These are phyloP conservation scores for Pyrgilauda ruficollis DNA, from an alignment of 2,113 vertebrate species.

Conservation along the genomic window DNA sequence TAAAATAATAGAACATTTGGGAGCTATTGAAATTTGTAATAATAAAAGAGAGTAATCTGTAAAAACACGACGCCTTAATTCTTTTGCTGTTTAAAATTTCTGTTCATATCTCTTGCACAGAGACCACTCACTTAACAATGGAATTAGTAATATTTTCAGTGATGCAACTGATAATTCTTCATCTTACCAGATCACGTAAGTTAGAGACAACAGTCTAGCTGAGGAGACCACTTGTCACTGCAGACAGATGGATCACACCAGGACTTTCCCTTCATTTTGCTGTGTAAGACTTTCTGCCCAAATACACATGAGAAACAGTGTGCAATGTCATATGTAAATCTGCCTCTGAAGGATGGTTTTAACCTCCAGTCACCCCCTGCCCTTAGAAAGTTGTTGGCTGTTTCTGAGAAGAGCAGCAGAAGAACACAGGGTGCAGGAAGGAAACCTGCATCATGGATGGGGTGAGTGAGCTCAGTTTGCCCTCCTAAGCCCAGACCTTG, in stretches of 20 bases:
- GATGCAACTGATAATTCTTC: background rate
- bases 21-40: constrained; percentile 47
- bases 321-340: background rate
- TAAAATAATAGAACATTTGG: constrained; percentile 65
- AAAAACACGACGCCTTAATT: constrained; percentile 26
- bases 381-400: background rate
- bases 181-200: background rate
- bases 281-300: background rate
- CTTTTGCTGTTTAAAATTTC: constrained; percentile 19
- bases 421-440: background rate
- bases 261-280: background rate
- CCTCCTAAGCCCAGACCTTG: fast-evolving
- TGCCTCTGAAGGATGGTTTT: background rate
- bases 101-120: background rate
- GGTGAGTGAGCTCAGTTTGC: background rate
- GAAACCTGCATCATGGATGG: background rate
- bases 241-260: background rate
- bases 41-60: background rate
- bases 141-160: background rate
- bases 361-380: background rate
- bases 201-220: background rate
- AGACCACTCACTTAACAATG: background rate
- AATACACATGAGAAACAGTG: background rate
- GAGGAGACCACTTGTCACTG: background rate
- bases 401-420: background rate